Base-by-base conservation (phyloP, 2,888 invertebrate genomes). In the Piscicola geometra region DNA sequence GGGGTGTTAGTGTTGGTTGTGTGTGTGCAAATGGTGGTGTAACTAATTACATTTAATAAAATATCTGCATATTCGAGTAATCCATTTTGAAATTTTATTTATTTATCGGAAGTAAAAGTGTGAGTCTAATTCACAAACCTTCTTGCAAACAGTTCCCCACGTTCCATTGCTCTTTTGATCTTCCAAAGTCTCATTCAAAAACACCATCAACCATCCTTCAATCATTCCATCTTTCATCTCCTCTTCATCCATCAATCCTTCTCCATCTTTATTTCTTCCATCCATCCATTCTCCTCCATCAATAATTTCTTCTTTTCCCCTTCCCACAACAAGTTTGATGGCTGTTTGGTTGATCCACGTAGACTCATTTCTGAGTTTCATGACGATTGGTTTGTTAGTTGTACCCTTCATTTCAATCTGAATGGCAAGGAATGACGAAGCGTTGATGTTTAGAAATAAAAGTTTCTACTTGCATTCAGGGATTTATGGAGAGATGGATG, bases 141-240 rank as follows among this genome's bases (percentile, higher is more conserved):
- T 93, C 86, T 93, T 93, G 84, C 99, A 99, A 0, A 99, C 93
- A 0, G 97, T 96, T 56, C 98, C 98, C 98, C 98, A 98, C 83
- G 60, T 56, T 56, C 60, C 60, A 56, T 56, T 56, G 60, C 15
- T 18, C 15, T 56, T 25, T 5, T 56, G 15, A 18, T 56, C 25
- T 25, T 90, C 90, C 0, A 91, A 91, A 83, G 90, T 90, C 0
- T 91, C 91, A 77, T 92, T 90, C 15, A 95, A 87, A 81, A 90
- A 89, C 0, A 97, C 89, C 87, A 90, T 87, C 35, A 87, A 81
- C 25, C 96, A 88, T 0, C 99, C 99, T 87, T 96, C 95, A 77
- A 90, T 56, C 60, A 56, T 25, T 56, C 60, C 60, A n/a, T 56
- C 60, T 56, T 56, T 25, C n/a, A 18, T 21, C 5, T 9, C 41